These are phyloP conservation scores for Acanthosepion pharaonis DNA, from an alignment of 2,888 invertebrate species.

Conservation along the genomic window DNA sequence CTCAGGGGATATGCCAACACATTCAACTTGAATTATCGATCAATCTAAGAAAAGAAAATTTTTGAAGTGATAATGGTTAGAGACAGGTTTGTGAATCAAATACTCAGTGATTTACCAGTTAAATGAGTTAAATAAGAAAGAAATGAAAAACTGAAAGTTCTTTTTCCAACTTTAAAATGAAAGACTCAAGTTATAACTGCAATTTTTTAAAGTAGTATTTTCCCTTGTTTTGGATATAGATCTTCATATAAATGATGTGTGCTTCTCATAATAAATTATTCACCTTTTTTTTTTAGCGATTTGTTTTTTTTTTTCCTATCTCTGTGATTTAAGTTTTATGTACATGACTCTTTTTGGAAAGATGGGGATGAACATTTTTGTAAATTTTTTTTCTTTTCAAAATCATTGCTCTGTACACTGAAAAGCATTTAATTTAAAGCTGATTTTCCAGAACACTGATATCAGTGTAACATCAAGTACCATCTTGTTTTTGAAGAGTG, in stretches of 20 bases:
- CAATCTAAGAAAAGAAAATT: neutral
- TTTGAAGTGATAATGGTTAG: conserved; percentile 25
- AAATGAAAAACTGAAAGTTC: neutral
- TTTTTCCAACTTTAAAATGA: conserved; percentile 4
- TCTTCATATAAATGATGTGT: neutral
- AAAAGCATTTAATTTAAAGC: conserved; percentile 33
- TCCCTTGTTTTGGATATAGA: neutral
- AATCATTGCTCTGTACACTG: neutral
- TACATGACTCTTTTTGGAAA: neutral
- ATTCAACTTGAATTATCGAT: conserved; percentile 33
- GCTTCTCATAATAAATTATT: neutral
- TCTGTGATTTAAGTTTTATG: neutral
- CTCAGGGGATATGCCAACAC: conserved; percentile 33
- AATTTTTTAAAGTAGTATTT: neutral
- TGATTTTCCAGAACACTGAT: neutral
- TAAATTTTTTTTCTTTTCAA: neutral
- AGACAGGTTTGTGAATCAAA: conserved; percentile 8
- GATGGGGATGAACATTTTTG: neutral
- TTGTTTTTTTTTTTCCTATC: neutral
- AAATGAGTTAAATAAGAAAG: conserved; percentile 33
- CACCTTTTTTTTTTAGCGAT: neutral
- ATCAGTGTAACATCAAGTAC: neutral
- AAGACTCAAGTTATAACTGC: neutral
- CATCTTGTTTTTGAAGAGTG: neutral
- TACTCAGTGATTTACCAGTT: conserved; percentile 14